A percentile compares a stretch with the other conserved stretches of the same genome.
These are phyloP conservation scores for Morone saxatilis DNA, from an alignment of 2,113 vertebrate genomes.

Conservation along the genomic window DNA sequence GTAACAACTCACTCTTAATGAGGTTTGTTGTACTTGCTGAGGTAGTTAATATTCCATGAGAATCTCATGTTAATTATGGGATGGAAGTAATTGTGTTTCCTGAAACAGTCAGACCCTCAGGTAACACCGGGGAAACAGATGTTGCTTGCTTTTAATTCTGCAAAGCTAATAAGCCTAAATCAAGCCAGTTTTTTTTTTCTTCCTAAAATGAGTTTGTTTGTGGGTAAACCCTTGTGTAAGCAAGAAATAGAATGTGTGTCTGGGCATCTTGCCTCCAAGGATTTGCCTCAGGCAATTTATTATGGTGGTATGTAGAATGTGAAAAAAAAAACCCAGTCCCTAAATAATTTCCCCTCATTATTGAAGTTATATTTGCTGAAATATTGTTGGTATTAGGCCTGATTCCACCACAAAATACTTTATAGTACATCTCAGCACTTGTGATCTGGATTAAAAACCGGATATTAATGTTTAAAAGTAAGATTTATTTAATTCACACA, in stretches of 20 bases:
- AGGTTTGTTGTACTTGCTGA: slow-evolving; percentile 14
- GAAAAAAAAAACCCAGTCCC: neutral
- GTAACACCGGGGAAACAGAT: slow-evolving; percentile 51
- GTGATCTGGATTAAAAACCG: neutral
- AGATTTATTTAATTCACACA: too few relatives aligned
- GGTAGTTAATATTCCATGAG: slow-evolving; percentile 52
- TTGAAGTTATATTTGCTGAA: slow-evolving; percentile 11
- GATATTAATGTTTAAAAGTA: too few relatives aligned
- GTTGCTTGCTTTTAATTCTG: slow-evolving; percentile 44
- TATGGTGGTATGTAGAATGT: slow-evolving; percentile 5
- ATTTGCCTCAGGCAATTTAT: slow-evolving; percentile 31
- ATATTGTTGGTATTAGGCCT: neutral
- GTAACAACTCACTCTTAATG: slow-evolving; percentile 26
- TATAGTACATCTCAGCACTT: neutral
- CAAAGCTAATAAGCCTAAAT: slow-evolving; percentile 21
- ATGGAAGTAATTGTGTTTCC: slow-evolving; percentile 56
- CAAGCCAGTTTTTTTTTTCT: neutral
- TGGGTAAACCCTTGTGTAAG: slow-evolving; percentile 38
- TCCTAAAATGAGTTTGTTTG: slow-evolving; percentile 7
- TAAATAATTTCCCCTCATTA: slow-evolving; percentile 33
- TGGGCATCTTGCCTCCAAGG: slow-evolving; percentile 28
- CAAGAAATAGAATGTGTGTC: slow-evolving; percentile 33
- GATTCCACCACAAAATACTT: neutral
- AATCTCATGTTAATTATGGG: slow-evolving; percentile 47
- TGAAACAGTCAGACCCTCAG: slow-evolving; percentile 51